Base-by-base conservation (phyloP, 2,113 vertebrate species). In the Terrapene triunguis region DNA sequence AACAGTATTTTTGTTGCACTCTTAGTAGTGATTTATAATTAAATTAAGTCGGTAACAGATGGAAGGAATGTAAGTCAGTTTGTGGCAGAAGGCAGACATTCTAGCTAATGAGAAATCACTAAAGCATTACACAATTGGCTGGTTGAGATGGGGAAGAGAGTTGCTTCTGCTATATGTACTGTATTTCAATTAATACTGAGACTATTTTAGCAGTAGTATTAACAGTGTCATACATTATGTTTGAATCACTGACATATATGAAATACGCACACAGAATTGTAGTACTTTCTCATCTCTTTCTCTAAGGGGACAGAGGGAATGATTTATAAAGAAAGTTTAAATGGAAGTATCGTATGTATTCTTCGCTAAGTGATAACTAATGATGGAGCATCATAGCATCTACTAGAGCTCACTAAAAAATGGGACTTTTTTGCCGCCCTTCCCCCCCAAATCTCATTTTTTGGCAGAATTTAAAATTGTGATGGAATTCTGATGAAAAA, bases 1-100 rank as follows among this genome's bases (percentile, higher is more conserved):
- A n/a, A n/a, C 87, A 93, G 51, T 89, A 90, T 93, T 92, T 93
- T 84, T 97, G 44, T 79, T 95, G 53, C 83, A 57, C 85, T 88
- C 54, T 25, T 55, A 95, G 38, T 25, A 79, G 62, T 11, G 87
- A 57, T 54, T 82, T 96, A 72, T 98, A 96, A 97, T 96, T 96
- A 96, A 97, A 97, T 83, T 94, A 89, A 22, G 72, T 95, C 92
- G 91, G 85, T 88, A 97, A 95, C 97, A 98, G 97, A 97, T 98
- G 97, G 95, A 84, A 93, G 83, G 89, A 97, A 97, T 90, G 81
- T 93, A 97, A 96, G 93, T 93, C 96, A 93, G 83, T 92, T 92
- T 96, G 95, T 93, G 84, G 95, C 97, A 98, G 97, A 97, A 97
- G 96, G 96, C 94, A 95, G 93, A 92, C 85, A 24, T 1, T 3